phyloP scores from a whole-genome alignment of 2,113 vertebrate genomes.

The Seriola dumerili region DNA sequence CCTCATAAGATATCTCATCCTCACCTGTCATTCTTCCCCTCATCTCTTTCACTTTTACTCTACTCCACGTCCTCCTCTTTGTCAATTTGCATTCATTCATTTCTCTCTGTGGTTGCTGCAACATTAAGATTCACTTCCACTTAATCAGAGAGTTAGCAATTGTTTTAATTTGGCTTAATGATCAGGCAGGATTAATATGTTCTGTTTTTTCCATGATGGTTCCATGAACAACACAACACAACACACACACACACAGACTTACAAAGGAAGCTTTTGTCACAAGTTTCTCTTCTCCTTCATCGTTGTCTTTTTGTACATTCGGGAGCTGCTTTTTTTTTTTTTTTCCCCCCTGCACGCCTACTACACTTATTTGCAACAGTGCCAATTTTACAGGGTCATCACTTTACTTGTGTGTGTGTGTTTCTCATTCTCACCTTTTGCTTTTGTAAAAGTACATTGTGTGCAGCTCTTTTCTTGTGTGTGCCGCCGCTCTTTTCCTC shows the following conservation, averaged over 20 bases:
- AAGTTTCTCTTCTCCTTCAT: slow-evolving; percentile 25
- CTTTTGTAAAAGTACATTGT: slow-evolving; percentile 68
- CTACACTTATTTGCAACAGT: slow-evolving; percentile 44
- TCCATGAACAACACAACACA: neutral
- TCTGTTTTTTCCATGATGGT: neutral
- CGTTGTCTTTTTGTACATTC: slow-evolving; percentile 32
- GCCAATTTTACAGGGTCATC: slow-evolving; percentile 60
- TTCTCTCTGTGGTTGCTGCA: neutral
- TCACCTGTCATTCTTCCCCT: slow-evolving; percentile 1
- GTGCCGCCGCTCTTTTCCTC: slow-evolving; percentile 61
- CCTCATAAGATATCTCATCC: slow-evolving; percentile 13
- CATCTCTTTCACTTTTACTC: neutral
- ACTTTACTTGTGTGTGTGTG: slow-evolving; percentile 46
- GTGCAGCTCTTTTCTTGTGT: slow-evolving; percentile 58
- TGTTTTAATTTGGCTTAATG: slow-evolving; percentile 2
- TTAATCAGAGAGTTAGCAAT: slow-evolving; percentile 5
- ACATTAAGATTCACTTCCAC: neutral
- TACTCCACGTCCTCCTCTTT: neutral
- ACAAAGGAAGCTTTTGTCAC: slow-evolving; percentile 22
- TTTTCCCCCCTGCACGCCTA: slow-evolving; percentile 36
- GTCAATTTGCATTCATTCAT: neutral
- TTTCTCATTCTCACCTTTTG: slow-evolving; percentile 63
- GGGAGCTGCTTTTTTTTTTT: neutral
- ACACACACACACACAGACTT: neutral
- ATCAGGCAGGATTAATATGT: slow-evolving; percentile 4